phyloP scores from a whole-genome alignment of 2,797 vertebrate genomes.

The Nannoperca obscura region DNA sequence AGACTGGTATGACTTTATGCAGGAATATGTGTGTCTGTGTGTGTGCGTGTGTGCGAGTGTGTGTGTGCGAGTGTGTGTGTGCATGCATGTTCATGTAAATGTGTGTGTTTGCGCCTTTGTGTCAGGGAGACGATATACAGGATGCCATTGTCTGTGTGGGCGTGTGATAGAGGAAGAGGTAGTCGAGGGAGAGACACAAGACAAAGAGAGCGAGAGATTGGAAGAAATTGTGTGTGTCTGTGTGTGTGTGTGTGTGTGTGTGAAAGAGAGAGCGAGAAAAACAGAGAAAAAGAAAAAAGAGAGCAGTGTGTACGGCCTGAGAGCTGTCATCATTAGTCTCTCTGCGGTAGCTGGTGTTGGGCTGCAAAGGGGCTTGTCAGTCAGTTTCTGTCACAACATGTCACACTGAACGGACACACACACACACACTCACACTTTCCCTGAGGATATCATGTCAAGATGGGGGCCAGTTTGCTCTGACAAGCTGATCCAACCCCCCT shows the following conservation, averaged over 20 bases:
- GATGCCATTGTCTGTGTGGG: slow-evolving; percentile 82
- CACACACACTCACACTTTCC: slow-evolving; percentile 49
- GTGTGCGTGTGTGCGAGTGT: slow-evolving; percentile 15
- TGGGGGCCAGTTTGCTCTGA: slow-evolving; percentile 58
- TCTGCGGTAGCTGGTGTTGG: slow-evolving; percentile 72
- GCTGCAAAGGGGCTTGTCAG: slow-evolving; percentile 77
- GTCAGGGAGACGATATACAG: slow-evolving; percentile 77
- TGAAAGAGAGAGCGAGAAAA: slow-evolving; percentile 36
- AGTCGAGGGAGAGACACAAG: slow-evolving; percentile 79
- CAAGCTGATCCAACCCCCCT: slow-evolving; percentile 50
- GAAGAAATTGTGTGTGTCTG: slow-evolving; percentile 60
- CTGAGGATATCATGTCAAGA: slow-evolving; percentile 75
- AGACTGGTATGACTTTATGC: slow-evolving; percentile 50
- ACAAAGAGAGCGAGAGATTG: slow-evolving; percentile 77
- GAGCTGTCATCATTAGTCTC: slow-evolving; percentile 81
- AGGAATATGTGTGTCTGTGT: slow-evolving; percentile 21
- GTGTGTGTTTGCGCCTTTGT: slow-evolving; percentile 76
- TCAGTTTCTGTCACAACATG: slow-evolving; percentile 82
- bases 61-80: slow-evolving; percentile 31
- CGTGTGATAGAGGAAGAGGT: slow-evolving; percentile 80
- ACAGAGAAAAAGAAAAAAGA: slow-evolving; percentile 56
- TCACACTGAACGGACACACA: slow-evolving; percentile 63
- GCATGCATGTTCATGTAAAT: slow-evolving; percentile 54
- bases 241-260: slow-evolving; percentile 35
- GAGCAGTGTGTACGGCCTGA: slow-evolving; percentile 73